phyloP scores from a whole-genome alignment of 1,140 invertebrate genomes.

The Ptiloglossa arizonensis region DNA sequence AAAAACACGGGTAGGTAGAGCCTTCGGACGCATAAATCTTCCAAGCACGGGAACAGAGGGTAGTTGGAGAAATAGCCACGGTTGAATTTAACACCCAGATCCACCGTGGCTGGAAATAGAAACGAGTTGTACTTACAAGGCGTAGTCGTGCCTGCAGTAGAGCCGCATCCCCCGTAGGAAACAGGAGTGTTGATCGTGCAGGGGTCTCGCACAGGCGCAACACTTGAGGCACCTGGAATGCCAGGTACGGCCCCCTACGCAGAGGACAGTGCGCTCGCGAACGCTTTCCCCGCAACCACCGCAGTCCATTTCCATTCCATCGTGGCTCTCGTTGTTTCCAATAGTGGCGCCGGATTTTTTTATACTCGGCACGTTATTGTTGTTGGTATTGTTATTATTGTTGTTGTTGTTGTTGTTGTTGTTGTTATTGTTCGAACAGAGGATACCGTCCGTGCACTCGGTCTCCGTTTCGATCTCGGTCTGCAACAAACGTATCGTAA shows the following conservation, averaged over 20 bases:
- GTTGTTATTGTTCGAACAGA: constrained; percentile 62
- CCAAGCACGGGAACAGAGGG: not conserved
- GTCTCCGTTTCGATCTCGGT: constrained; percentile 68
- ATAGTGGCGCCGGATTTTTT: constrained; percentile 32
- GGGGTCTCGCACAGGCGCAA: constrained; percentile 76
- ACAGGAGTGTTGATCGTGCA: constrained; percentile 80
- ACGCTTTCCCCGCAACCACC: constrained; percentile 79
- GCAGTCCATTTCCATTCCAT: constrained; percentile 78
- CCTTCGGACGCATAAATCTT: not conserved
- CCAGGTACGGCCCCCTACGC: constrained; percentile 79
- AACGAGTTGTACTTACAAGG: constrained; percentile 73
- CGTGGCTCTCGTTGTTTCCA: constrained; percentile 50
- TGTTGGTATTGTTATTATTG: constrained; percentile 50
- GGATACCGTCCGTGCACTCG: constrained; percentile 53
- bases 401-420: constrained; percentile 51
- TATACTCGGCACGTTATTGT: constrained; percentile 23
- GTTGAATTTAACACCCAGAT: not conserved
- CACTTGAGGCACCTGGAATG: constrained; percentile 80
- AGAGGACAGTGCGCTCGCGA: constrained; percentile 77
- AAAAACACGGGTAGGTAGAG: not conserved
- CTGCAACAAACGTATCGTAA: constrained; percentile 60
- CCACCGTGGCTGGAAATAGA: constrained; percentile 3
- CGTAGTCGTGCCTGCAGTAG: constrained; percentile 80
- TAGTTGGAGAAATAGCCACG: not conserved
- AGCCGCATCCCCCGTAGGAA: constrained; percentile 78